These are phyloP conservation scores for Parthenolecanium corni DNA, from an alignment of 2,888 invertebrate genomes.

Conservation along the genomic window DNA sequence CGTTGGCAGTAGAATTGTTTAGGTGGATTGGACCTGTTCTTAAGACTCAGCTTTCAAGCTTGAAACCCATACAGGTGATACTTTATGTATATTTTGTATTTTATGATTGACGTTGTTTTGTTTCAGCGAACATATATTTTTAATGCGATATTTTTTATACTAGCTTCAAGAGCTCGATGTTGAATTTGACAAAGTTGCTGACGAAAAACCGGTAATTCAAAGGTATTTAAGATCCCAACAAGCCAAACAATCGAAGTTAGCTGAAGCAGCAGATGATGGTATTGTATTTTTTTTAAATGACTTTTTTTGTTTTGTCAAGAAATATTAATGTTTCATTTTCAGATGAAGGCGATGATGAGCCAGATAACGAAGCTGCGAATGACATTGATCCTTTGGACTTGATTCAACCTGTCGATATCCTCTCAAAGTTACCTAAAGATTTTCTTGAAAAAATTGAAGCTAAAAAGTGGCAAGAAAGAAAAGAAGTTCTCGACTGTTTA, in stretches of 20 bases:
- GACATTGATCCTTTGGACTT: constrained; percentile 87
- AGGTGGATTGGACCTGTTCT: constrained; percentile 70
- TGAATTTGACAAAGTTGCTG: constrained; percentile 64
- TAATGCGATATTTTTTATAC: background rate
- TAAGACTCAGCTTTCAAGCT: constrained; percentile 67
- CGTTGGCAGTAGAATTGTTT: constrained; percentile 83
- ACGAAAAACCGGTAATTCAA: constrained; percentile 55
- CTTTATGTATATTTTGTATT: no score
- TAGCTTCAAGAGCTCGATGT: constrained; percentile 72
- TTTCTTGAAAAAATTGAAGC: constrained; percentile 89
- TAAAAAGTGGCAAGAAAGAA: constrained; percentile 94
- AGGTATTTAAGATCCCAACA: constrained; percentile 74
- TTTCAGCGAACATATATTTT: no score
- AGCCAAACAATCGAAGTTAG: constrained; percentile 49
- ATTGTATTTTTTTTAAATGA: background rate
- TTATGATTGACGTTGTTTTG: background rate
- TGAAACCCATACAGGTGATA: constrained; percentile 70
- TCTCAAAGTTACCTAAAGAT: constrained; percentile 86
- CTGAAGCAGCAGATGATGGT: constrained; percentile 42
- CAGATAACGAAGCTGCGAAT: constrained; percentile 42
- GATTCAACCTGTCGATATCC: constrained; percentile 81
- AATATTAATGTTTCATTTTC: constrained; percentile 8
- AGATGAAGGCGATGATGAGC: constrained; percentile 49
- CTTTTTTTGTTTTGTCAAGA: constrained; percentile 2
- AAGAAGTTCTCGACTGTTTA: constrained; percentile 75